Evolutionary conservation across 2,113 vertebrate species (phyloP).

Genomic region (Neolamprologus kungweensis): DNA sequence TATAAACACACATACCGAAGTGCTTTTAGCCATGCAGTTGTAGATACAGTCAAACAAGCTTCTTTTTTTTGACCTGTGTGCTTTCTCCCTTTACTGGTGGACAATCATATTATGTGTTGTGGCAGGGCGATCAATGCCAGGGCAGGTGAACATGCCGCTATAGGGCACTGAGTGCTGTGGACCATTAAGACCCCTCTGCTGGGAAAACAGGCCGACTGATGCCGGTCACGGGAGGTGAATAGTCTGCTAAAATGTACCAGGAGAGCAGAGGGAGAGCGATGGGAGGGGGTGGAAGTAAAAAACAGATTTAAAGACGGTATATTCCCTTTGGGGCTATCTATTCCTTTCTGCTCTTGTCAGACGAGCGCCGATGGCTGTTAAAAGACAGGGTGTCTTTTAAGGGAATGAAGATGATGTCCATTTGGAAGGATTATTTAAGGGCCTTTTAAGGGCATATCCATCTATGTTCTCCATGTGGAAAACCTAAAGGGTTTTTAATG

Average conservation of each 20-base stretch:
- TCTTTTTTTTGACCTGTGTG: background rate
- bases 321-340: background rate
- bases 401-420: background rate
- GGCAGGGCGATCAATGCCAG: background rate
- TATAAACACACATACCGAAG: background rate
- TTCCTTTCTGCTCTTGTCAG: background rate
- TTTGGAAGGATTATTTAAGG: background rate
- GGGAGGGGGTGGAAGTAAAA: background rate
- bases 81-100: background rate
- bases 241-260: background rate
- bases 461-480: background rate
- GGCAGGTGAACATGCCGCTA: background rate
- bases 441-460: conserved; percentile 2
- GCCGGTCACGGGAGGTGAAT: background rate
- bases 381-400: background rate
- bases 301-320: background rate
- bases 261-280: background rate
- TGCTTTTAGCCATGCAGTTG: background rate
- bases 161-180: background rate
- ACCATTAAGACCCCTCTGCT: background rate
- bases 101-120: background rate
- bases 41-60: background rate
- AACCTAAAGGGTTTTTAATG: background rate
- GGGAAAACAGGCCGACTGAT: background rate
- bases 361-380: background rate